A percentile compares a stretch with the other conserved stretches of the same genome.
Conservation (phyloP, 2,888 invertebrate genomes). For the Tipula unca region DNA sequence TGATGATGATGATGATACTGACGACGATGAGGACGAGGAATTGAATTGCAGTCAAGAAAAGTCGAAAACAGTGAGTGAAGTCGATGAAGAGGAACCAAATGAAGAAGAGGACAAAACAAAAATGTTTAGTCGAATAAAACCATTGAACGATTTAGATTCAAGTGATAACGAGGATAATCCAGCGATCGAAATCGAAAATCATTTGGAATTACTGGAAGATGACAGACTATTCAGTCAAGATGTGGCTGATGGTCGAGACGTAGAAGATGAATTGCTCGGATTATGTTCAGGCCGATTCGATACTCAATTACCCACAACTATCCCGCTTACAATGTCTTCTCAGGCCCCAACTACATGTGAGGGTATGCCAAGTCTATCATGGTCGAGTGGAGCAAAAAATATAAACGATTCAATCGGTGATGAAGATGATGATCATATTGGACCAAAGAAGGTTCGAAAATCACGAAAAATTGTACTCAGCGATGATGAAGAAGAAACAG, state of each 20-base stretch:
- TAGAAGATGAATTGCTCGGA: slow-evolving; percentile 45
- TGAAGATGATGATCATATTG: slow-evolving; percentile 37
- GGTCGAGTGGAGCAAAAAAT: background rate
- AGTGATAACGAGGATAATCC: background rate
- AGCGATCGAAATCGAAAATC: background rate
- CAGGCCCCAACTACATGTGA: slow-evolving; percentile 25
- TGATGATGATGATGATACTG: slow-evolving; percentile 36
- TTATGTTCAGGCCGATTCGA: slow-evolving; percentile 52
- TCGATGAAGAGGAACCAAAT: slow-evolving; percentile 20
- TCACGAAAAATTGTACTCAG: slow-evolving; percentile 23
- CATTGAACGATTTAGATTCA: background rate
- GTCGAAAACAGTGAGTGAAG: slow-evolving; percentile 24
- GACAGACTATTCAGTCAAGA: slow-evolving; percentile 25
- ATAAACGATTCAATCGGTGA: background rate
- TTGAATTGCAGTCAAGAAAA: background rate
- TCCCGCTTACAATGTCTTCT: slow-evolving; percentile 22
- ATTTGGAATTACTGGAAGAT: background rate
- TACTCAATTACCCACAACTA: slow-evolving; percentile 24
- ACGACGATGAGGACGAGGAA: slow-evolving; percentile 44
- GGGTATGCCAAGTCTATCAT: background rate
- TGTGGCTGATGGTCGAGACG: slow-evolving; percentile 29
- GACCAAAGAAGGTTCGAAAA: background rate
- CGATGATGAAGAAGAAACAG: slow-evolving; percentile 44
- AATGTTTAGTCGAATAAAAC: background rate
- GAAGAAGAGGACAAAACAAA: background rate